These are phyloP conservation scores for Caenorhabditis angaria DNA, from an alignment of 2,888 invertebrate species.

Conservation along the genomic window DNA sequence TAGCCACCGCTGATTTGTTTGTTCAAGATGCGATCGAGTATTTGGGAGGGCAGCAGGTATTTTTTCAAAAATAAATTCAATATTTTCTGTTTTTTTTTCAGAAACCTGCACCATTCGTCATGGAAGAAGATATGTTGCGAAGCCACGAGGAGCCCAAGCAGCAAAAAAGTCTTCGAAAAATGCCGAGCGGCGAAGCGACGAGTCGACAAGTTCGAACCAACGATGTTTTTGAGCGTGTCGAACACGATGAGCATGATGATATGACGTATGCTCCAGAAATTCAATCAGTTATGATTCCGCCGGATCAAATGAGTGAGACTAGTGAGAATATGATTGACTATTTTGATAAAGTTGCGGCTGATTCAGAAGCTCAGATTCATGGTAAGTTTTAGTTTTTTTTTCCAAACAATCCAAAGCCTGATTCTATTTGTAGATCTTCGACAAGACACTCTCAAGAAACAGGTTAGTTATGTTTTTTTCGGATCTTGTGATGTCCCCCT, in stretches of 20 bases:
- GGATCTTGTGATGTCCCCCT: slow-evolving; percentile 17
- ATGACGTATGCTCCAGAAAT: slow-evolving; percentile 72
- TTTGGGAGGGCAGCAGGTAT: slow-evolving; percentile 38
- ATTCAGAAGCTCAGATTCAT: slow-evolving; percentile 37
- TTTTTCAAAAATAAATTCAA: background rate
- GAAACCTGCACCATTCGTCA: slow-evolving; percentile 54
- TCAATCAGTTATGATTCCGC: slow-evolving; percentile 71
- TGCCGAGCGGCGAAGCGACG: slow-evolving; percentile 36
- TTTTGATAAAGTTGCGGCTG: slow-evolving; percentile 52
- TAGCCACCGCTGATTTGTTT: slow-evolving; percentile 62
- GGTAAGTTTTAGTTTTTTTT: slow-evolving; percentile 14
- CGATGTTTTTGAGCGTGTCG: slow-evolving; percentile 66
- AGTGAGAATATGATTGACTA: slow-evolving; percentile 65
- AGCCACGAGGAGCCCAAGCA: slow-evolving; percentile 38
- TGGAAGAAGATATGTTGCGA: slow-evolving; percentile 71
- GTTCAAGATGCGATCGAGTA: slow-evolving; percentile 66
- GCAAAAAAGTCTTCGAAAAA: background rate
- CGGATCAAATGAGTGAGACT: slow-evolving; percentile 70
- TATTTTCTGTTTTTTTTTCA: background rate
- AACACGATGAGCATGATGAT: slow-evolving; percentile 69
- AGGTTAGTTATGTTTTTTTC: background rate
- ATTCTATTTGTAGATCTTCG: background rate
- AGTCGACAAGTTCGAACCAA: slow-evolving; percentile 55
- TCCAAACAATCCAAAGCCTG: background rate
- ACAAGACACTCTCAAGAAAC: slow-evolving; percentile 4